Conservation (phyloP, 2,113 vertebrate genomes). For the Chaetorhynchus papuensis region DNA sequence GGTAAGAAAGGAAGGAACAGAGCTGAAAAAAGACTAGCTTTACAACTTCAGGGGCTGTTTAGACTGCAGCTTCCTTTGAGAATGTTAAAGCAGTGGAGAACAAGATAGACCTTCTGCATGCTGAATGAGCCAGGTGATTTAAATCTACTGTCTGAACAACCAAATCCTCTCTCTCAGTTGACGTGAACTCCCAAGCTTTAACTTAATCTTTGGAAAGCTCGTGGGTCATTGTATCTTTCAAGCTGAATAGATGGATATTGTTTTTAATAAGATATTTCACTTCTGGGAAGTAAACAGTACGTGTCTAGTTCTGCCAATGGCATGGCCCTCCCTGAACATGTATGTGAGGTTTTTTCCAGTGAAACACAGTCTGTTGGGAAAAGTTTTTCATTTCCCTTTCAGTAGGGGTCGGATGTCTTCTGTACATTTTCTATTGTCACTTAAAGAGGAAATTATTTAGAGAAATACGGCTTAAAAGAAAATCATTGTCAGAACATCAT, state of each 20-base stretch:
- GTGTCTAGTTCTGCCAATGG: background rate
- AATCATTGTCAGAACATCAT: background rate
- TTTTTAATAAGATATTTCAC: background rate
- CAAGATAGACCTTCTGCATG: background rate
- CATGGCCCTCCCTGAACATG: background rate
- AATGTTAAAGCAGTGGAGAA: background rate
- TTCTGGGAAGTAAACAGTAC: background rate
- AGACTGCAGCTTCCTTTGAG: background rate
- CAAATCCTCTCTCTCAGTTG: background rate
- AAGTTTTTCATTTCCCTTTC: background rate
- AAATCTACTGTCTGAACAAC: background rate
- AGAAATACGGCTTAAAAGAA: background rate
- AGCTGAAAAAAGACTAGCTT: background rate
- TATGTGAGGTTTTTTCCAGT: background rate
- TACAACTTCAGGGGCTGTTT: background rate
- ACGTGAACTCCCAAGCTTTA: background rate
- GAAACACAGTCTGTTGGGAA: background rate
- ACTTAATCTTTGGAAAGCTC: background rate
- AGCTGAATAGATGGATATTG: background rate
- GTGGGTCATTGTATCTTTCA: background rate
- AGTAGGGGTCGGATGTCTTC: background rate
- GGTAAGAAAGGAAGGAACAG: background rate
- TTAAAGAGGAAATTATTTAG: background rate
- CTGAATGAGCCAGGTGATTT: background rate
- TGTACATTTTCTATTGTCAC: background rate